Evolutionary conservation across 2,888 invertebrate genomes (phyloP), one percentile per base, ranked within the genome.

Genomic region (Erpobdella octoculata): DNA sequence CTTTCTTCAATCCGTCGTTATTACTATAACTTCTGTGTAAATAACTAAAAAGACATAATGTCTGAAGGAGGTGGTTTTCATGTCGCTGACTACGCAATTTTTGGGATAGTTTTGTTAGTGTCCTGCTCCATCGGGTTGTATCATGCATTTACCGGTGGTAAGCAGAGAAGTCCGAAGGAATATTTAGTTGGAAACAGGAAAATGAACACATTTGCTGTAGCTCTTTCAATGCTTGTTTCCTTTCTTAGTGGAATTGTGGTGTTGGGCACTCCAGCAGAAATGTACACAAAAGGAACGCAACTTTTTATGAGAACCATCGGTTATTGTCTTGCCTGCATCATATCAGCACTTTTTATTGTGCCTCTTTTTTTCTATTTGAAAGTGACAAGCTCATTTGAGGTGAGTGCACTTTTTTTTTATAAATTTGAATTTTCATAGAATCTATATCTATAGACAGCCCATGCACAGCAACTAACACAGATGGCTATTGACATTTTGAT

Each of bases 301-400:
- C 67, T 76, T 67, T 61, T 66, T 18, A 68, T 77, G 71, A 46
- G 74, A 28, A 76, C 75, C 0, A 31, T 76, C 18, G 76, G 77
- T 2, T 77, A 76, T 69, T 74, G 73, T 31, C n/a, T 77, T 9
- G 75, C 76, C 0, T 73, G 75, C 25, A 28, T 70, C 15, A 31
- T 77, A 18, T 76, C 76, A 53, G 72, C 75, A 28, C 53, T 74
- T 9, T 68, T 77, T 12, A 72, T 77, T 61, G 77, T 77, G 9
- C 77, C 77, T 2, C 68, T 77, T 31, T 76, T 77, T 66, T 77
- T 65, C 61, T 25, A 37, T 2, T 69, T 77, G 6, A 74, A 75
- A 41, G 70, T 76, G n/a, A 77, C 76, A 35, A 76, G 76, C 64
- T 73, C 75, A 12, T 77, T 77, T 70, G 77, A 77, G 74, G 76